These are phyloP conservation scores for Pantala flavescens DNA, from an alignment of 1,140 invertebrate species.

Conservation along the genomic window DNA sequence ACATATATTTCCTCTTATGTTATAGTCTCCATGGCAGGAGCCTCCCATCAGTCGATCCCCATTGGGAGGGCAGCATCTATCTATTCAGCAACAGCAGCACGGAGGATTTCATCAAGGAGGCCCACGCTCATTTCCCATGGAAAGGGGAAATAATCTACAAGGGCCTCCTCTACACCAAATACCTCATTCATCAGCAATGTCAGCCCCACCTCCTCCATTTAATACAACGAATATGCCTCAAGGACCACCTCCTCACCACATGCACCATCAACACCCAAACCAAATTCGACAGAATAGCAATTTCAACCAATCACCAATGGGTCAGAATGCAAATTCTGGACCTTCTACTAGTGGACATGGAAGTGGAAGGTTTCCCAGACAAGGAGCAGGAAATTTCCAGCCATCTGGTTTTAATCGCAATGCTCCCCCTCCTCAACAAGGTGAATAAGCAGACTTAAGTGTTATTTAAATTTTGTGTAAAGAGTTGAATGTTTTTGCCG, in stretches of 20 bases:
- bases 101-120: neutral
- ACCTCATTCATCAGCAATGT: neutral
- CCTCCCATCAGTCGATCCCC: neutral
- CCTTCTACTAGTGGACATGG: neutral
- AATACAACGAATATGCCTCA: constrained; percentile 14
- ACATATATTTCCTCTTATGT: too few species aligned
- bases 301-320: neutral
- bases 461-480: too few species aligned
- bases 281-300: neutral
- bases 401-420: neutral
- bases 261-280: neutral
- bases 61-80: neutral
- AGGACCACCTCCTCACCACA: constrained; percentile 8
- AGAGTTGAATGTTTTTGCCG: too few species aligned
- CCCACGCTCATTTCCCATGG: neutral
- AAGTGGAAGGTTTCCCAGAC: neutral
- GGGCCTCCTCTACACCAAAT: neutral
- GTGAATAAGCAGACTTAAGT: too few species aligned
- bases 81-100: neutral
- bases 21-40: neutral
- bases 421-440: neutral
- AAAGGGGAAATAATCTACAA: neutral
- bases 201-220: constrained; percentile 12
- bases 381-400: neutral
- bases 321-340: neutral